These are phyloP conservation scores for Crotalus horridus DNA, from an alignment of 2,113 vertebrate species.

Conservation along the genomic window DNA sequence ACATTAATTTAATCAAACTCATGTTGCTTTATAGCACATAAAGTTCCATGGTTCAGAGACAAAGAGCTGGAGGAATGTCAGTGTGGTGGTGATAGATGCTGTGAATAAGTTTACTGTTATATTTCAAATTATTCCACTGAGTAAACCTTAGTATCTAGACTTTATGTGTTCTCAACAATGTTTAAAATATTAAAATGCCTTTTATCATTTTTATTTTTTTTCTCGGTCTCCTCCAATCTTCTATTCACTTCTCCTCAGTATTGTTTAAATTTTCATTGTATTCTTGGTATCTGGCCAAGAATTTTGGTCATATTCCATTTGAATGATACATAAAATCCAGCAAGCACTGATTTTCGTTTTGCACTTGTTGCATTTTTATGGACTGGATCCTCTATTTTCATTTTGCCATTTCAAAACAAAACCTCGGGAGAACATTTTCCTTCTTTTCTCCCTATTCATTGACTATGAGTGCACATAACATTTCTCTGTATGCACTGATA, in stretches of 20 bases:
- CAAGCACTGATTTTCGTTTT: background rate
- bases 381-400: background rate
- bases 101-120: background rate
- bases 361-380: background rate
- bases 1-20: background rate
- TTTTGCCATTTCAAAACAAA: background rate
- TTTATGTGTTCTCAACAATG: background rate
- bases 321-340: background rate
- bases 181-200: background rate
- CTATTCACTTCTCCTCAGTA: background rate
- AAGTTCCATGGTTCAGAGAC: background rate
- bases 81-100: background rate
- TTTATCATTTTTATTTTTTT: background rate
- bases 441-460: background rate
- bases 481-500: background rate
- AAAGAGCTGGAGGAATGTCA: background rate
- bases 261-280: background rate
- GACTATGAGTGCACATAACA: background rate
- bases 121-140: background rate
- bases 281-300: background rate
- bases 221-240: background rate
- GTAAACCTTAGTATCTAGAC: background rate
- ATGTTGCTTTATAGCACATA: background rate
- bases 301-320: background rate
- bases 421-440: background rate